Evolutionary conservation across 92 coral and sea anemone genomes (phyloP).

Genomic region (Epizoanthus rinbou): DNA sequence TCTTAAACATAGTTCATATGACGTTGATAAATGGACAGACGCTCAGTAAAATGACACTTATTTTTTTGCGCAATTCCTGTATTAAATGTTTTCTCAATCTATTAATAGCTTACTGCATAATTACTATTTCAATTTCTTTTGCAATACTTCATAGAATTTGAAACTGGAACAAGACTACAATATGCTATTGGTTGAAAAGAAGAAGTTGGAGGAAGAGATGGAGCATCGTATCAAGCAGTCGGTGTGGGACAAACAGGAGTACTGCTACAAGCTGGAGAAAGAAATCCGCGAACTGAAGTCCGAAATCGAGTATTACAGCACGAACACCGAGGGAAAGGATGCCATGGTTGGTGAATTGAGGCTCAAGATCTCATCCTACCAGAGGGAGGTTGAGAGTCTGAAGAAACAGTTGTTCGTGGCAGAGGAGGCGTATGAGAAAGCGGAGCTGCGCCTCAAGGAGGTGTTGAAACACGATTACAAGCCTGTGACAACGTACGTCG

Average conservation of each 20-base stretch:
- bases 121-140: neutral
- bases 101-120: too few relatives aligned
- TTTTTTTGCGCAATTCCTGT: too few relatives aligned
- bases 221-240: slow-evolving; percentile 50
- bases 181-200: slow-evolving; percentile 37
- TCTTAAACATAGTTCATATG: too few relatives aligned
- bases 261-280: slow-evolving; percentile 62
- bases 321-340: slow-evolving; percentile 51
- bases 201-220: slow-evolving; percentile 55
- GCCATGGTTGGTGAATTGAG: slow-evolving; percentile 50
- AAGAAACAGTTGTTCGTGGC: slow-evolving; percentile 55
- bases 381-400: slow-evolving; percentile 46
- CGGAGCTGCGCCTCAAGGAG: slow-evolving; percentile 58
- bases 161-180: slow-evolving; percentile 55
- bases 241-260: slow-evolving; percentile 56
- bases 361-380: slow-evolving; percentile 35
- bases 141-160: slow-evolving; percentile 26
- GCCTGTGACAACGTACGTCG: slow-evolving; percentile 54
- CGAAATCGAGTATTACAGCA: slow-evolving; percentile 49
- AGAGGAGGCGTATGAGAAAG: slow-evolving; percentile 63
- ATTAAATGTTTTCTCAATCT: too few relatives aligned
- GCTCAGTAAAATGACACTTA: too few relatives aligned
- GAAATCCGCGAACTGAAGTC: slow-evolving; percentile 63
- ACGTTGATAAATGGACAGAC: too few relatives aligned
- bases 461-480: slow-evolving; percentile 46